Evolutionary conservation across 2,797 vertebrate genomes (phyloP).

Genomic region (Octomys mimax): DNA sequence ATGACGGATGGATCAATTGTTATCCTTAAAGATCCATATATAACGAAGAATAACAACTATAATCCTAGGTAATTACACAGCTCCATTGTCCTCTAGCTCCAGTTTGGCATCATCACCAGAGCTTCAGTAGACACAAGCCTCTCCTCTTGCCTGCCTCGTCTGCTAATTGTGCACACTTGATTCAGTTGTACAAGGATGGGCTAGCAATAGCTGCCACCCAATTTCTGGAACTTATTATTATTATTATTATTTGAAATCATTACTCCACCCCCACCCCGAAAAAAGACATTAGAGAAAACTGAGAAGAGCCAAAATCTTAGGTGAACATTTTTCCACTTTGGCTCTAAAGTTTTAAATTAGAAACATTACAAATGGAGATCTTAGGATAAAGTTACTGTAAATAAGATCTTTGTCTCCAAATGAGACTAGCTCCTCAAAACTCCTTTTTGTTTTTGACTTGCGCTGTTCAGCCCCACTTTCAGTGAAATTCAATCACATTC

Average conservation of each 20-base stretch:
- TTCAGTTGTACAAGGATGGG: conserved; percentile 53
- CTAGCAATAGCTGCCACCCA: conserved; percentile 41
- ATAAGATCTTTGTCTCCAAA: conserved; percentile 78
- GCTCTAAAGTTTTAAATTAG: conserved; percentile 69
- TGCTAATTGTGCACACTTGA: not conserved
- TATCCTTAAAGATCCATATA: conserved; percentile 58
- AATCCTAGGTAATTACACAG: conserved; percentile 34
- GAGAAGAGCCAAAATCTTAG: conserved; percentile 46
- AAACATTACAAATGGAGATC: conserved; percentile 69
- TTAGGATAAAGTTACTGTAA: conserved; percentile 80
- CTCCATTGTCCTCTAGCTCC: not conserved
- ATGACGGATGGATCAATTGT: conserved; percentile 18
- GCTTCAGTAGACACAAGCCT: not conserved
- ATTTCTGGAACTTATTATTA: conserved; percentile 37
- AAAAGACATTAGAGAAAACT: conserved; percentile 42
- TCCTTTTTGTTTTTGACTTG: conserved; percentile 77
- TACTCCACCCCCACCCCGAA: not conserved
- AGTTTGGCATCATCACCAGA: not conserved
- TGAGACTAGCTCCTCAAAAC: conserved; percentile 75
- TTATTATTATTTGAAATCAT: conserved; percentile 50
- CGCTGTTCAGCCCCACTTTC: conserved; percentile 76
- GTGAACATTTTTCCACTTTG: conserved; percentile 66
- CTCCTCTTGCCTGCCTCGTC: conserved; percentile 33
- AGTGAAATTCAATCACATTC: conserved; percentile 80
- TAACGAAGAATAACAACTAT: conserved; percentile 52